Evolutionary conservation across 2,888 invertebrate genomes (phyloP), one percentile per base, ranked within the genome.

Genomic region (Blastobasis lacticolella): DNA sequence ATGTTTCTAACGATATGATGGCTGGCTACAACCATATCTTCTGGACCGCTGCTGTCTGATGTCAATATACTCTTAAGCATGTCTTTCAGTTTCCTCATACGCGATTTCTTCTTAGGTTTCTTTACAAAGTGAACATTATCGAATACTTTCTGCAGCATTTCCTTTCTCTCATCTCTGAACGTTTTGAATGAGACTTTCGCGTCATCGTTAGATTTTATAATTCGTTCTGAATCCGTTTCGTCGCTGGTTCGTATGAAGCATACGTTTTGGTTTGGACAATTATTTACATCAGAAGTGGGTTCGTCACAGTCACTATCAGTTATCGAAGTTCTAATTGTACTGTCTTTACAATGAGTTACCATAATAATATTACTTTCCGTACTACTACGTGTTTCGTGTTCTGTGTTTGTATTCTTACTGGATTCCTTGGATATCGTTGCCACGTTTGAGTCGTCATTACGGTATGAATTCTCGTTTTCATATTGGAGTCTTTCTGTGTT

Each of bases 1-100:
- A 73, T 55, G 51, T 78, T 72, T 52, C 71, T 70, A 1, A 61
- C 55, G 45, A 76, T 52, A 50, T 73, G 66, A 36, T 66, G 74
- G 4, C 60, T 59, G 0, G 55, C 59, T 1, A 58, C 53, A 3
- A 60, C 59, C 0, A 59, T 51, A 4, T 75, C 68, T 0, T 73
- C 75, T 9, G 63, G 62, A 0, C 67, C 73, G 47, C 74, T 76
- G 43, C 73, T 79, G 44, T 80, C 78, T 2, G 74, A 75, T 8
- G 75, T 77, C 3, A 82, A 55, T 54, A 81, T 72, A 2, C 73
- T 60, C 53, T 74, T 73, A 5, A 83, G 58, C 62, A 75, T 70
- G 40, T 77, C 64, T 37, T 61, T 60, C 10, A 81, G 54, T 49
- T 71, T 62, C 49, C 63, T 68, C 41, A 75, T 63, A 37, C 67